phyloP scores from a whole-genome alignment of 1,140 invertebrate species.

The Drosophila virilis region DNA sequence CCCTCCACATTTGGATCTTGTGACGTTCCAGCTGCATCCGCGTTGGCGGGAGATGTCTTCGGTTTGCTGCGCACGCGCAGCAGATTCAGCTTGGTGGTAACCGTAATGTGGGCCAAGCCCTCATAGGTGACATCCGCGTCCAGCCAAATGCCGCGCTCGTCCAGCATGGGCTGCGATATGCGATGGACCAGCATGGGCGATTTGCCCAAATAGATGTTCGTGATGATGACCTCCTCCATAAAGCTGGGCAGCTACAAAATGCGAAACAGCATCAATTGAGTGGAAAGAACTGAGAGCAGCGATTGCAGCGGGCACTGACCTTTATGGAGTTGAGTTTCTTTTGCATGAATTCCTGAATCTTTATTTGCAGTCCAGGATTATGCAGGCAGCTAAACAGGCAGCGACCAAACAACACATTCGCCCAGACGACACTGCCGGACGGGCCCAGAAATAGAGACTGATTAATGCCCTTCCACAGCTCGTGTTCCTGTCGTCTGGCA shows the following conservation, averaged over 20 bases:
- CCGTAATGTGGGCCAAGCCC: slow-evolving; percentile 93
- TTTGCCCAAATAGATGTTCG: slow-evolving; percentile 91
- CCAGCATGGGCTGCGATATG: slow-evolving; percentile 89
- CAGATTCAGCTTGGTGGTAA: slow-evolving; percentile 98
- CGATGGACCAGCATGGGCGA: slow-evolving; percentile 91
- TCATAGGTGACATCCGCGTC: slow-evolving; percentile 96
- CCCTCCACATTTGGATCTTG: slow-evolving; percentile 19
- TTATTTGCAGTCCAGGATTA: slow-evolving; percentile 87
- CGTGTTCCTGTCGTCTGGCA: slow-evolving; percentile 75
- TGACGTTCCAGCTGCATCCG: background rate
- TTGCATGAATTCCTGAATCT: slow-evolving; percentile 91
- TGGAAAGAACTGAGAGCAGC: background rate
- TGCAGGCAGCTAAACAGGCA: slow-evolving; percentile 91
- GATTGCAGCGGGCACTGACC: slow-evolving; percentile 63
- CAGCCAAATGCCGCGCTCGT: slow-evolving; percentile 96
- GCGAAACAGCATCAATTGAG: rapidly evolving
- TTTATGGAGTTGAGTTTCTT: slow-evolving; percentile 94
- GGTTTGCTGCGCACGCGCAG: slow-evolving; percentile 89
- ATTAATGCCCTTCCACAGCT: slow-evolving; percentile 83
- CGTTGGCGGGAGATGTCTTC: slow-evolving; percentile 29
- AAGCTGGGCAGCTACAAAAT: slow-evolving; percentile 91
- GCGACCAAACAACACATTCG: slow-evolving; percentile 91
- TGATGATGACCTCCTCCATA: slow-evolving; percentile 92
- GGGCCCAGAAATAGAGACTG: slow-evolving; percentile 79
- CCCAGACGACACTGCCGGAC: slow-evolving; percentile 86